Conservation (phyloP, 2,797 vertebrate species). For the Malacoctenus gilli region DNA sequence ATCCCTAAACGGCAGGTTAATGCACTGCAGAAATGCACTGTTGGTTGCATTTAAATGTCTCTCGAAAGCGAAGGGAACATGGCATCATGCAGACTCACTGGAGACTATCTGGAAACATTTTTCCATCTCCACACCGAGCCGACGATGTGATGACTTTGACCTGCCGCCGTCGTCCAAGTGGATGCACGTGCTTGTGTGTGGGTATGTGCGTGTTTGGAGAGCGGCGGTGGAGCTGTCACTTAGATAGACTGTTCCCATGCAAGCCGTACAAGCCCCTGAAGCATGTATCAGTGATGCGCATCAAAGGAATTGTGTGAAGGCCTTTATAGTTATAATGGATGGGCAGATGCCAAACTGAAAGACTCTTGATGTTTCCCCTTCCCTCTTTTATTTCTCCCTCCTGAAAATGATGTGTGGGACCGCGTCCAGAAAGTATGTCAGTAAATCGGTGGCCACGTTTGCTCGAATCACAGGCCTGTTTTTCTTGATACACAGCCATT, state of each 20-base stretch:
- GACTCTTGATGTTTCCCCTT: slow-evolving; percentile 63
- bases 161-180: slow-evolving; percentile 28
- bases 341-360: slow-evolving; percentile 68
- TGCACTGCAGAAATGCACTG: slow-evolving; percentile 68
- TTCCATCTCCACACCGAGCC: slow-evolving; percentile 45
- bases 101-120: slow-evolving; percentile 60
- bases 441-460: slow-evolving; percentile 54
- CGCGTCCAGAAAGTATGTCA: slow-evolving; percentile 57
- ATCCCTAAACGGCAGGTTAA: slow-evolving; percentile 75
- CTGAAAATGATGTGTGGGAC: slow-evolving; percentile 65
- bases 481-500: too few relatives aligned
- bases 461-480: slow-evolving; percentile 50
- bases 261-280: slow-evolving; percentile 60
- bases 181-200: slow-evolving; percentile 13
- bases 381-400: slow-evolving; percentile 65
- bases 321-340: slow-evolving; percentile 71
- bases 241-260: slow-evolving; percentile 70
- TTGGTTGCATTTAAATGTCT: slow-evolving; percentile 66
- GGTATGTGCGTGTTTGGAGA: slow-evolving; percentile 41
- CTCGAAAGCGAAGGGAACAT: slow-evolving; percentile 56
- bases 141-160: slow-evolving; percentile 55
- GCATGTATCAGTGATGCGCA: slow-evolving; percentile 66
- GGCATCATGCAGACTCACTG: slow-evolving; percentile 55
- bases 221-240: slow-evolving; percentile 62
- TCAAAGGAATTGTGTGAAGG: slow-evolving; percentile 71